Conservation (phyloP, 1,140 invertebrate genomes). For the Lordiphosa collinella region DNA sequence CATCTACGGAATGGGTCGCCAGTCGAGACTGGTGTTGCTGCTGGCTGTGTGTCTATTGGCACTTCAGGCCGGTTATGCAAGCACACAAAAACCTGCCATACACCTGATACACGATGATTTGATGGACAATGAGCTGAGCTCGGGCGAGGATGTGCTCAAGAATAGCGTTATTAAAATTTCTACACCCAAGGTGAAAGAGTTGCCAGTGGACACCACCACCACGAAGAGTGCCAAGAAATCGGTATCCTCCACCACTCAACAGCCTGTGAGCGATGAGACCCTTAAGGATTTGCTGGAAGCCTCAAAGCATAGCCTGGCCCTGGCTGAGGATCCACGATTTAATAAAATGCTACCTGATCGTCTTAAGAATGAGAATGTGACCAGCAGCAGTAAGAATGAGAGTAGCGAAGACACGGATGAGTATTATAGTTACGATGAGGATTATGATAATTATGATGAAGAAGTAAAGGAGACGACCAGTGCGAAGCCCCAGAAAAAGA, state of each 20-base stretch:
- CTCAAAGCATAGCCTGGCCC: slow-evolving; percentile 59
- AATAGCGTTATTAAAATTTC: slow-evolving; percentile 50
- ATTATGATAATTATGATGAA: slow-evolving; percentile 41
- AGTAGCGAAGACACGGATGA: slow-evolving; percentile 52
- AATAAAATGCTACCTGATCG: slow-evolving; percentile 68
- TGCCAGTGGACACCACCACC: slow-evolving; percentile 16
- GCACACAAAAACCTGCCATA: slow-evolving; percentile 9
- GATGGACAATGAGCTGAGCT: slow-evolving; percentile 45
- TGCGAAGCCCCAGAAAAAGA: slow-evolving; percentile 39
- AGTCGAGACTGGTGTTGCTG: slow-evolving; percentile 73
- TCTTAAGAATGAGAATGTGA: slow-evolving; percentile 38
- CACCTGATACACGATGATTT: slow-evolving; percentile 36
- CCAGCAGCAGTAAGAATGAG: slow-evolving; percentile 8
- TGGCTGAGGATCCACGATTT: slow-evolving; percentile 71
- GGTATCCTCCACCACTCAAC: slow-evolving; percentile 7
- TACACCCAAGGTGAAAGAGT: slow-evolving; percentile 53
- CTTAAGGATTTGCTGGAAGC: slow-evolving; percentile 65
- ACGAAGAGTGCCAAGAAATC: slow-evolving; percentile 27
- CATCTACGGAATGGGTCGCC: slow-evolving; percentile 61
- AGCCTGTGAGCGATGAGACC: slow-evolving; percentile 52
- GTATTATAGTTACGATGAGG: slow-evolving; percentile 38
- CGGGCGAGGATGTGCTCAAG: slow-evolving; percentile 35
- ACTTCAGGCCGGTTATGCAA: slow-evolving; percentile 49
- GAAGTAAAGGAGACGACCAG: slow-evolving; percentile 42
- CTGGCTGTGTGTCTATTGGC: slow-evolving; percentile 51